Conservation (phyloP, 2,113 vertebrate species). For the Mohoua ochrocephala region DNA sequence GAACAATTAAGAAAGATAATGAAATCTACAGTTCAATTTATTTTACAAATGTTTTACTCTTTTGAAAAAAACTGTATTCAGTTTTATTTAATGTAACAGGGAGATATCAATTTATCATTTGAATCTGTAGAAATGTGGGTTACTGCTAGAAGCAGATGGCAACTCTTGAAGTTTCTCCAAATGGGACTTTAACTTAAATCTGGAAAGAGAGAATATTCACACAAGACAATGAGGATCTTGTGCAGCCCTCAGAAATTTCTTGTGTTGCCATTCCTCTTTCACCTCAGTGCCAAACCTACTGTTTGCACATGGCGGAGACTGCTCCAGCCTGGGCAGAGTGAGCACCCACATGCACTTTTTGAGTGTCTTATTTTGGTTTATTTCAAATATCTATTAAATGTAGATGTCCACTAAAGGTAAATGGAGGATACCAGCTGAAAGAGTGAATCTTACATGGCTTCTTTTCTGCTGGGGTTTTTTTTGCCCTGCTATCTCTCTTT, state of each 20-base stretch:
- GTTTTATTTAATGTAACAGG: not conserved
- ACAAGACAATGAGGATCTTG: not conserved
- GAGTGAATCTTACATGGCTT: not conserved
- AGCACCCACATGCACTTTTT: accelerated
- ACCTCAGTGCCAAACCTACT: not conserved
- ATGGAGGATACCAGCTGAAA: not conserved
- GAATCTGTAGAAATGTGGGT: not conserved
- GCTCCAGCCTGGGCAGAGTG: not conserved
- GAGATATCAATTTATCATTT: not conserved
- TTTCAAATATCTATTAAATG: not conserved
- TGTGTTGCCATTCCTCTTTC: not conserved
- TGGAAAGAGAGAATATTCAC: not conserved
- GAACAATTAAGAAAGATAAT: not conserved
- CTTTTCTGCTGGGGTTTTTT: not conserved
- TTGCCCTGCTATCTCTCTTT: not conserved
- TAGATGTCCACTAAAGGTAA: not conserved
- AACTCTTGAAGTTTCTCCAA: not conserved
- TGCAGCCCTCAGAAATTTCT: not conserved
- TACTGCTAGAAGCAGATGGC: not conserved
- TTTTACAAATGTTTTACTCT: not conserved
- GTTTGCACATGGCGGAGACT: accelerated
- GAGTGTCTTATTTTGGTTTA: not conserved
- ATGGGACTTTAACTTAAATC: not conserved
- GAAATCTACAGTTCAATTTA: not conserved
- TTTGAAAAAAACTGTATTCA: not conserved